These are phyloP conservation scores for Gallinago stenura DNA, from an alignment of 2,797 vertebrate genomes.

Conservation along the genomic window DNA sequence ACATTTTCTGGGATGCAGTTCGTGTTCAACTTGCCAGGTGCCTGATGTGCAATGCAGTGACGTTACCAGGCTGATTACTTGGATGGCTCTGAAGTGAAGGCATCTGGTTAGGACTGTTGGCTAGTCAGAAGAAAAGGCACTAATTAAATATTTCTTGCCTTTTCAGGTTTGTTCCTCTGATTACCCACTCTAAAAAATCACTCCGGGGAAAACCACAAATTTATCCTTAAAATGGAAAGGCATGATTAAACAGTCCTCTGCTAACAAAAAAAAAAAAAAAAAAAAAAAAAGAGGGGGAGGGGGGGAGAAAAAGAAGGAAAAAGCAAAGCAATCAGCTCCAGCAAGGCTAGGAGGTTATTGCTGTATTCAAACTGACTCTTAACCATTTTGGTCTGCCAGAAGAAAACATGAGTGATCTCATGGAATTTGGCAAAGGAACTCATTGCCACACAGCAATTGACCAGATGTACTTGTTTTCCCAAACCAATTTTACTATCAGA, in stretches of 20 bases:
- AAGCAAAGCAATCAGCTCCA: not conserved
- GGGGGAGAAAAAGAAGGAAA: not conserved
- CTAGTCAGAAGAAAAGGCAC: slow-evolving; percentile 5
- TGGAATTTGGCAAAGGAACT: not conserved
- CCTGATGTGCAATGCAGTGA: slow-evolving; percentile 24
- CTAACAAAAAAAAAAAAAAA: not conserved
- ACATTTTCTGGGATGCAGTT: slow-evolving; percentile 45
- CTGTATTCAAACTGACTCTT: not conserved
- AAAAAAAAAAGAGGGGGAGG: too few species aligned
- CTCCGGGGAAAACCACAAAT: not conserved
- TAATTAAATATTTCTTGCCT: slow-evolving; percentile 57
- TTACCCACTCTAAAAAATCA: slow-evolving; percentile 20
- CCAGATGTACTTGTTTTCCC: not conserved
- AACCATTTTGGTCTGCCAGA: not conserved
- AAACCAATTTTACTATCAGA: not conserved
- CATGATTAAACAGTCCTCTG: not conserved
- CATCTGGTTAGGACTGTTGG: slow-evolving; percentile 34
- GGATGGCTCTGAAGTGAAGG: slow-evolving; percentile 20
- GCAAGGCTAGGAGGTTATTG: not conserved
- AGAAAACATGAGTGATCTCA: not conserved
- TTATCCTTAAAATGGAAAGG: not conserved
- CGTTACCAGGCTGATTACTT: not conserved
- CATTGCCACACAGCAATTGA: not conserved
- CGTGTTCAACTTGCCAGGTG: not conserved
- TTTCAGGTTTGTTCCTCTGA: slow-evolving; percentile 41